Evolutionary conservation across 1,140 invertebrate genomes (phyloP).

Genomic region (Phthorimaea operculella): DNA sequence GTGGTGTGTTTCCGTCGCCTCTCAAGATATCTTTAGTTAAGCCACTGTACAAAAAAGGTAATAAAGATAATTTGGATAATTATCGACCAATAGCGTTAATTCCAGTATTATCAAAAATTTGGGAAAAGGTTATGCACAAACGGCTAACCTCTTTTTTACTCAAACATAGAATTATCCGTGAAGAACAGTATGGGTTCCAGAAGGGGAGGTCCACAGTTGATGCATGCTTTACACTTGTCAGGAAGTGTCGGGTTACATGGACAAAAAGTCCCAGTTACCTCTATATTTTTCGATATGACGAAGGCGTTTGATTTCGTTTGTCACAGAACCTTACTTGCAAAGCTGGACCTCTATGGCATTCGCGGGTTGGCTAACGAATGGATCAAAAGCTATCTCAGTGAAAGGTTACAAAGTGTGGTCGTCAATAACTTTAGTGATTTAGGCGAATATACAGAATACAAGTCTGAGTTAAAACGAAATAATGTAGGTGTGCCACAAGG

Average conservation of each 20-base stretch:
- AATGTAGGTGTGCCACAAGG: too few relatives aligned
- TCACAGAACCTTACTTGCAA: too few relatives aligned
- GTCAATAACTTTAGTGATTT: too few relatives aligned
- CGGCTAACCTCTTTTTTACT: too few relatives aligned
- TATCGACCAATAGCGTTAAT: background rate
- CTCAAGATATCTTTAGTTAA: background rate
- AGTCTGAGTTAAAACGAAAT: too few relatives aligned
- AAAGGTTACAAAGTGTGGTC: too few relatives aligned
- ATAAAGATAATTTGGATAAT: background rate
- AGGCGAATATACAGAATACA: too few relatives aligned
- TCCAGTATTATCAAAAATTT: too few relatives aligned
- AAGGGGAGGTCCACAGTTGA: conserved; percentile 6
- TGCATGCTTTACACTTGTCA: conserved; percentile 6
- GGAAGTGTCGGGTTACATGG: background rate
- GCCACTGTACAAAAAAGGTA: too few relatives aligned
- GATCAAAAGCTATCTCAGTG: background rate
- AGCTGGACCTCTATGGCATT: conserved; percentile 4
- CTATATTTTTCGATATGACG: conserved; percentile 3
- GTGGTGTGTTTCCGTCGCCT: background rate
- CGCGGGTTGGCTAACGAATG: background rate
- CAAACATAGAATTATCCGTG: too few relatives aligned
- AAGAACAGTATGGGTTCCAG: conserved; percentile 10
- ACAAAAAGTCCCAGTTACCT: background rate
- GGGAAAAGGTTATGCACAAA: too few relatives aligned
- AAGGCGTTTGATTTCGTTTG: too few relatives aligned